These are phyloP conservation scores for Schmidtea mediterranea DNA, from an alignment of 1,140 invertebrate species.

Conservation along the genomic window DNA sequence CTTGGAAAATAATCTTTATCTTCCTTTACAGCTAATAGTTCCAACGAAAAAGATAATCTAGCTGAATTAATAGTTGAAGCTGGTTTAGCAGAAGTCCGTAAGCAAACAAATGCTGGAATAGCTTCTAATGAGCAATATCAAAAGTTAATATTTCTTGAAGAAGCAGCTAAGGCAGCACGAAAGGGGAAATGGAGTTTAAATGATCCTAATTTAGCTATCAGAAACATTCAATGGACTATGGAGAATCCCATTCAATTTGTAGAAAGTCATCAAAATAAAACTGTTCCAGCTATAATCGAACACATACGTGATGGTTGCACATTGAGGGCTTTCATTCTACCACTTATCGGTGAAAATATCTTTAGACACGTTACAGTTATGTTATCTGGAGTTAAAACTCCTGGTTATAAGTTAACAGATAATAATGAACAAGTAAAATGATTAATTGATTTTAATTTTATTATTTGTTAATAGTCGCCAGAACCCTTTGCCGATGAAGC, in stretches of 20 bases:
- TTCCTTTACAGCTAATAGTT: no score
- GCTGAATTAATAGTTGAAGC: slow-evolving; percentile 35
- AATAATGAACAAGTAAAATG: background rate
- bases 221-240: slow-evolving; percentile 56
- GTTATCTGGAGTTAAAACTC: slow-evolving; percentile 42
- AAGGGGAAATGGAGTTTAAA: slow-evolving; percentile 49
- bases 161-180: slow-evolving; percentile 50
- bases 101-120: slow-evolving; percentile 36
- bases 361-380: slow-evolving; percentile 67
- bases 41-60: no score
- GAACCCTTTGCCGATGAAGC: slow-evolving; percentile 48
- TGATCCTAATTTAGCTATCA: slow-evolving; percentile 35
- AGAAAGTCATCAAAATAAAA: slow-evolving; percentile 47
- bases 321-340: slow-evolving; percentile 55
- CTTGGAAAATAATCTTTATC: slow-evolving; percentile 42
- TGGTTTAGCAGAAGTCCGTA: slow-evolving; percentile 54
- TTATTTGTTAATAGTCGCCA: slow-evolving; percentile 21
- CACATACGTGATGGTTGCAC: slow-evolving; percentile 86
- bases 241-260: slow-evolving; percentile 55
- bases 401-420: slow-evolving; percentile 3
- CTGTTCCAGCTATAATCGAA: slow-evolving; percentile 58
- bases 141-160: slow-evolving; percentile 54
- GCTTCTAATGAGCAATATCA: slow-evolving; percentile 18
- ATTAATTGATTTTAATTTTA: background rate
- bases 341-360: slow-evolving; percentile 23